phyloP scores from a whole-genome alignment of 2,113 vertebrate species.

The Entelurus aequoreus region DNA sequence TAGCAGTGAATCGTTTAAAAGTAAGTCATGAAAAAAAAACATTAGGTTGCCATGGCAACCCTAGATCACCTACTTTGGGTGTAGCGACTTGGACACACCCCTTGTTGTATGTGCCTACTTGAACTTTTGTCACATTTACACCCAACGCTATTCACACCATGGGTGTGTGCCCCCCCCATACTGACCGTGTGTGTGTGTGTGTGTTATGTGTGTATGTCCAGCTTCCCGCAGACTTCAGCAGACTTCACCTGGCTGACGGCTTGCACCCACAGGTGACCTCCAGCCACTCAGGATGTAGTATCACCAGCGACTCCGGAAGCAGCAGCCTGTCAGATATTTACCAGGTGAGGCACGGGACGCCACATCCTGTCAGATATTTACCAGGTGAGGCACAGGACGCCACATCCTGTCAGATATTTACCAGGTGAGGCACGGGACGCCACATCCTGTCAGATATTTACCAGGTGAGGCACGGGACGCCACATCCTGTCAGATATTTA shows the following conservation, averaged over 20 bases:
- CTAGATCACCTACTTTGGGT: no score
- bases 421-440: constrained; percentile 79
- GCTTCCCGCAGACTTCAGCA: constrained; percentile 98
- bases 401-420: constrained; percentile 98
- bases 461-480: constrained; percentile 79
- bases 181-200: constrained; percentile 23
- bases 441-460: constrained; percentile 98
- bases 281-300: constrained; percentile 99
- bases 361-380: constrained; percentile 92
- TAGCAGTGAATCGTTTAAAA: no score
- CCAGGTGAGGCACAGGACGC: constrained; percentile 79
- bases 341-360: constrained; percentile 79
- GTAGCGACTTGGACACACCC: no score
- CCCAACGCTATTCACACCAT: constrained; percentile 6
- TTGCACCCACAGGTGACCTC: constrained; percentile 98
- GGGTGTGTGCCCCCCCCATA: background rate
- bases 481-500: constrained; percentile 92
- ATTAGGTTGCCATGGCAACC: no score
- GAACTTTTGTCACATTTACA: no score
- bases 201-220: constrained; percentile 62
- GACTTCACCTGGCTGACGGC: constrained; percentile 97
- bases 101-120: no score
- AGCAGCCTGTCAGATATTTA: constrained; percentile 99
- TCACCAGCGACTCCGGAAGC: constrained; percentile 99
- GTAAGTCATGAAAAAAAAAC: no score